Evolutionary conservation across 1,140 invertebrate species (phyloP).

Genomic region (Temnothorax curvispinosus): DNA sequence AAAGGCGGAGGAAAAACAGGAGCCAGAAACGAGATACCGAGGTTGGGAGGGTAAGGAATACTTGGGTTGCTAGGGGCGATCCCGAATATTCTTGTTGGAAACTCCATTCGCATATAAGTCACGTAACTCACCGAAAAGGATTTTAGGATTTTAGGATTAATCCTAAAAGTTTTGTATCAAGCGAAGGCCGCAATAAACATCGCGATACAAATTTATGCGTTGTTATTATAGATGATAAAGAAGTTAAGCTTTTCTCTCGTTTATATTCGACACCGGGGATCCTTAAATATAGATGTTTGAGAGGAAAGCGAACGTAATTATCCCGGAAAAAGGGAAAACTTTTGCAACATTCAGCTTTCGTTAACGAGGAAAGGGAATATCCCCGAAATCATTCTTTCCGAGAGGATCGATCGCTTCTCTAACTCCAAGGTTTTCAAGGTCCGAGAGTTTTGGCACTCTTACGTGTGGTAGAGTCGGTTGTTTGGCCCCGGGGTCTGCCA

Average conservation of each 20-base stretch:
- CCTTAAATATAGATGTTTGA: not conserved
- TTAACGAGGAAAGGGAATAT: not conserved
- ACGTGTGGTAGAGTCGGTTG: constrained; percentile 44
- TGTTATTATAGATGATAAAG: constrained; percentile 10
- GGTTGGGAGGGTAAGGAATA: constrained; percentile 12
- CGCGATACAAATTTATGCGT: constrained; percentile 35
- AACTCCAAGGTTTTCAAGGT: constrained; percentile 38
- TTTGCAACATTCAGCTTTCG: not conserved
- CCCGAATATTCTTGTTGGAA: constrained; percentile 33
- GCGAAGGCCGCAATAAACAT: constrained; percentile 17
- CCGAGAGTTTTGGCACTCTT: constrained; percentile 48
- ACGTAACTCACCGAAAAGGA: constrained; percentile 42
- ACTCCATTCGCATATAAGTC: constrained; percentile 51
- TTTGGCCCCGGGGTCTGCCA: constrained; percentile 70
- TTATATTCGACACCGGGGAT: constrained; percentile 34
- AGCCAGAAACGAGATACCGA: constrained; percentile 51
- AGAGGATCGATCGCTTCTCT: constrained; percentile 43
- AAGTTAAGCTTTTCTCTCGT: constrained; percentile 24
- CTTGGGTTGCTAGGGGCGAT: constrained; percentile 20
- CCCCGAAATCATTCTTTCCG: not conserved
- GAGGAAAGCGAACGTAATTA: constrained; percentile 14
- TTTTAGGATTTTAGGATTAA: constrained; percentile 48
- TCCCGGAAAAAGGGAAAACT: not conserved
- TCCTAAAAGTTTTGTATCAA: constrained; percentile 44
- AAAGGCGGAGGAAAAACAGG: not conserved